phyloP scores from a whole-genome alignment of 1,140 invertebrate genomes.

The Caligus rogercresseyi region DNA sequence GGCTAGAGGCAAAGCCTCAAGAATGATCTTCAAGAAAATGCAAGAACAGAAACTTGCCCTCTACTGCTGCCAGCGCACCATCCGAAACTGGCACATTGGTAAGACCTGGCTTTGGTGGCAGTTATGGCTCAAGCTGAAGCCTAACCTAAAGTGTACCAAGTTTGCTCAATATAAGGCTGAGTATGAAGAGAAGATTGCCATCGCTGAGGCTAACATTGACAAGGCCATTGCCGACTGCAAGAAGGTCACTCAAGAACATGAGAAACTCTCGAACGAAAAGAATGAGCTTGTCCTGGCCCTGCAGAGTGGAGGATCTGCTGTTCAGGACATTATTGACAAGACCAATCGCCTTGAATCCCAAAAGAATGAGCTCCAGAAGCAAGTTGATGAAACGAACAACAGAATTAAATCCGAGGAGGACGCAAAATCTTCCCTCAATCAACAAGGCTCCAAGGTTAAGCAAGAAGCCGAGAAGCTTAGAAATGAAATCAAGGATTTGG shows the following conservation, averaged over 20 bases:
- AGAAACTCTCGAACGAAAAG: conserved; percentile 6
- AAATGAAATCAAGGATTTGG: conserved; percentile 21
- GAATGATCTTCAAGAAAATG: conserved; percentile 88
- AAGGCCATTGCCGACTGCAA: conserved; percentile 17
- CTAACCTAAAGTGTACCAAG: conserved; percentile 18
- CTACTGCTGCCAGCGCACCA: conserved; percentile 18
- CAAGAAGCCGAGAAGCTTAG: conserved; percentile 17
- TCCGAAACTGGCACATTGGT: conserved; percentile 11
- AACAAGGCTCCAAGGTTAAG: conserved; percentile 11
- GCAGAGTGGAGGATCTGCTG: conserved; percentile 15
- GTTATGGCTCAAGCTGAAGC: conserved; percentile 14
- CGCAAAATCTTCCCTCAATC: conserved; percentile 10
- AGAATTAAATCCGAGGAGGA: conserved; percentile 20
- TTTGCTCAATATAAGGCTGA: conserved; percentile 19
- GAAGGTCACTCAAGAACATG: conserved; percentile 4
- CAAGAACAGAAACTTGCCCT: conserved; percentile 56
- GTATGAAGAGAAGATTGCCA: conserved; percentile 19
- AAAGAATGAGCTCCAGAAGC: conserved; percentile 18
- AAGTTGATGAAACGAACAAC: conserved; percentile 18
- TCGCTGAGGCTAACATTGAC: conserved; percentile 14
- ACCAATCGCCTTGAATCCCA: conserved; percentile 13
- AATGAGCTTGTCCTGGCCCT: conserved; percentile 12
- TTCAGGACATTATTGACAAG: conserved; percentile 20
- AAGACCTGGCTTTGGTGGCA: conserved; percentile 20
- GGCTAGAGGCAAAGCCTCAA: conserved; percentile 60